Conservation (phyloP, 2,888 invertebrate genomes). For the Agrochola lychnidis region DNA sequence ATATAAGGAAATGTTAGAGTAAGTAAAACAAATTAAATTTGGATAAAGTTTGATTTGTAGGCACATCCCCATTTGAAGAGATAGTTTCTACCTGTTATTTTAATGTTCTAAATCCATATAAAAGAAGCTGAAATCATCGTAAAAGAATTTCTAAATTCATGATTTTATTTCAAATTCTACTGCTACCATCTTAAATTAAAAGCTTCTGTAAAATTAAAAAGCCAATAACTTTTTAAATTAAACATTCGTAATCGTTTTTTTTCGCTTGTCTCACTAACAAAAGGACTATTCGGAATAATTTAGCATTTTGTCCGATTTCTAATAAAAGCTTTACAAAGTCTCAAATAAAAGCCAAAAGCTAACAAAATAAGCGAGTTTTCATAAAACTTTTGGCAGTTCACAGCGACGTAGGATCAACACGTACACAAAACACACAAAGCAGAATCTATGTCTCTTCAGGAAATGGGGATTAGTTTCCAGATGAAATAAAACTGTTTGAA, state of each 20-base stretch:
- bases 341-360: conserved; percentile 19
- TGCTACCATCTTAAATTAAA: too few species aligned
- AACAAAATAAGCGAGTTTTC: conserved; percentile 11
- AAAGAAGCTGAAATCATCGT: background rate
- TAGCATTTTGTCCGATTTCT: background rate
- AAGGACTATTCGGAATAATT: background rate
- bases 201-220: background rate
- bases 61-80: background rate
- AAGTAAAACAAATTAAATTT: background rate
- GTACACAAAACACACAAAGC: conserved; percentile 23
- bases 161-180: background rate
- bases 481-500: background rate
- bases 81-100: background rate
- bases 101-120: background rate
- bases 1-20: background rate
- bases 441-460: conserved; percentile 6
- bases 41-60: background rate
- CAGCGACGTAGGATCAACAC: conserved; percentile 7
- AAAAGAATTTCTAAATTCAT: background rate
- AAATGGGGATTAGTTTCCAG: background rate
- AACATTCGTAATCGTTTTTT: background rate
- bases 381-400: background rate
- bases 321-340: background rate
- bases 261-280: background rate
- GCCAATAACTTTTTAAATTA: background rate